Evolutionary conservation across 2,113 vertebrate genomes (phyloP), one percentile per base, ranked within the genome.

Genomic region (Procapra przewalskii): DNA sequence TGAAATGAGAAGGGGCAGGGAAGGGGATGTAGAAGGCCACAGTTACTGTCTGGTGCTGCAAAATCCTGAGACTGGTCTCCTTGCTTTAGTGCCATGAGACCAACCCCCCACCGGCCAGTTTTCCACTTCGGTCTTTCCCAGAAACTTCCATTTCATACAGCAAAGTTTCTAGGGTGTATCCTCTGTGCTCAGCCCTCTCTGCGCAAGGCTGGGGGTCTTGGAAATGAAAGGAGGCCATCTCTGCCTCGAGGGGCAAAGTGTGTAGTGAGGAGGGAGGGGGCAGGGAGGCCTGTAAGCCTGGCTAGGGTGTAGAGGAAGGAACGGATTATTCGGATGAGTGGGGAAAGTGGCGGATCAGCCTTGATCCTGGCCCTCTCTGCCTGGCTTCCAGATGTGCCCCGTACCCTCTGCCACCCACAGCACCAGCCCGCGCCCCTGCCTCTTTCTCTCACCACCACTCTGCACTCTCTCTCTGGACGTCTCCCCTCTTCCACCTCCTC

Each of bases 401-500:
- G 0, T 4, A 10, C 25, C 33, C 11, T 48, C 43, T 40, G 40
- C 59, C 55, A 16, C 29, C 23, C 62, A 7, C 1, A 1, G 12
- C 57, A 9, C 45, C 33, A 11, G 29, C 64, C 6, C 36, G 3
- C 19, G 3, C 27, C 5, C 23, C 54, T 45, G 29, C 40, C 59
- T 31, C 40, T 36, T 6, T 54, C 7, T 23, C 33, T 21, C 36
- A 43, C 71, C 71, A 43, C 71, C 10, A 12, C n/a, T 40, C 67
- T 0, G 5, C 5, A 0, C n/a, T 0, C 25, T 29, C 54, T 52
- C 54, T 27, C 48, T 13, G 29, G 31, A 4, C 2, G 0, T 33
- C 25, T 33, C 14, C 54, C 7, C 55, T 81, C 54, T 25, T 7
- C 29, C 36, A 9, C 10, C 81, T 29, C 25, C 45, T 6, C 5